Base-by-base conservation (phyloP, 2,888 invertebrate species). In the Deilephila porcellus region DNA sequence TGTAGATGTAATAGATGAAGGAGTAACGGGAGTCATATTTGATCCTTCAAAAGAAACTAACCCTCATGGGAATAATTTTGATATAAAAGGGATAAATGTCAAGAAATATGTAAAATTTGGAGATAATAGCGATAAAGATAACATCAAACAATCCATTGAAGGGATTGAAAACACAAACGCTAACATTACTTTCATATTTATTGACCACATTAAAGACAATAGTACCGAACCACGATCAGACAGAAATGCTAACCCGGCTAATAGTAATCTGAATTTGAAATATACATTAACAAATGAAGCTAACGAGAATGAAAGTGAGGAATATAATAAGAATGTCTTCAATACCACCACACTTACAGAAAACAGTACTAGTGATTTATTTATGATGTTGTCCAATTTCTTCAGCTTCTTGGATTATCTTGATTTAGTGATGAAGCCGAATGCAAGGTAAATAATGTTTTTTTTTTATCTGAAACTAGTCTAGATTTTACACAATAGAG, bases 301-400 rank as follows among this genome's bases (percentile, higher is more conserved):
- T 14, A 45, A 45, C 11, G 45, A 14, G n/a, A 56, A 56, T 56
- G 56, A 56, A n/a, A 56, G 6, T 56, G 56, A n/a, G 7, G n/a
- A 56, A n/a, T n/a, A 56, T 56, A 37, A 64, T 52, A 29, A 14
- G 11, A 59, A 34, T 56, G 59, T 71, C 19, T 56, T 34, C n/a
- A 70, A 59, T 19, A 74, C 32, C 70, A 60, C n/a, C 70, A 74
- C 8, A 75, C 59, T 17, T 73, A 72, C 5, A 63, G 56, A 1
- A 32, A 64, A 3, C 73, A 78, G 80, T 20, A 52, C 86, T 0
- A 83, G 83, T 75, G 86, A 87, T 1, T 86, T 91, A 60, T 86
- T 92, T 7, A 73, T 74, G 37, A 73, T 84, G 63, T 73, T 91
- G 3, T 82, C 89, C 0, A 80, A 87, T 76, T 91, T 87, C 87